Conservation (phyloP, 2,797 vertebrate species). For the Neostethus bicornis region DNA sequence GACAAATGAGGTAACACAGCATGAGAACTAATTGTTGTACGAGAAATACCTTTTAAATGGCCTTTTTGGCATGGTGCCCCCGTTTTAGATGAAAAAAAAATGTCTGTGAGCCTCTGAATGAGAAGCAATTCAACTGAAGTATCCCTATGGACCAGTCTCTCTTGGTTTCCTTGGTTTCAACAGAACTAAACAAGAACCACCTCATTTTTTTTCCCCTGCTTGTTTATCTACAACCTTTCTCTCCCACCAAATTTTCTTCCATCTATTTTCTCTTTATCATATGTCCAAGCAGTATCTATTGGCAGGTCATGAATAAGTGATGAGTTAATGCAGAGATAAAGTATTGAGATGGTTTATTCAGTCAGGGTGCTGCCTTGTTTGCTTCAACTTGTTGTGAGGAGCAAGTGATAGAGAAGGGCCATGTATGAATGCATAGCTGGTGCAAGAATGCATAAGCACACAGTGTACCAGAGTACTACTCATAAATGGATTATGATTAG, state of each 20-base stretch:
- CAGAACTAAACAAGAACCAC: slow-evolving; percentile 20
- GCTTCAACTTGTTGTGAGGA: slow-evolving; percentile 23
- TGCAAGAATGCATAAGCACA: neutral
- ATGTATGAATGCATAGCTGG: neutral
- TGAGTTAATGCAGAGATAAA: slow-evolving; percentile 70
- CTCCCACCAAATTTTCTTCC: slow-evolving; percentile 4
- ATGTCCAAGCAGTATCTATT: slow-evolving; percentile 50
- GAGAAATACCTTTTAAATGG: slow-evolving; percentile 63
- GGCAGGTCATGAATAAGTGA: slow-evolving; percentile 63
- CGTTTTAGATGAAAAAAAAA: slow-evolving; percentile 53
- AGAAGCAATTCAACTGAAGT: slow-evolving; percentile 52
- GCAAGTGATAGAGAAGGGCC: slow-evolving; percentile 21
- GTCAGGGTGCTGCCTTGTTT: slow-evolving; percentile 26
- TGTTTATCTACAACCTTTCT: no score
- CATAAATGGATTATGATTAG: slow-evolving; percentile 38
- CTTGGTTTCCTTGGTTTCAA: slow-evolving; percentile 22
- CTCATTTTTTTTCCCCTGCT: slow-evolving; percentile 36
- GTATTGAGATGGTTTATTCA: slow-evolving; percentile 73
- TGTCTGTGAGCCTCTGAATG: slow-evolving; percentile 26
- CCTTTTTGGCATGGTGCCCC: slow-evolving; percentile 52
- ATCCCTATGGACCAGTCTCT: slow-evolving; percentile 31
- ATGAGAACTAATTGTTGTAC: slow-evolving; percentile 59
- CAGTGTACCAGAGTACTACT: slow-evolving; percentile 16
- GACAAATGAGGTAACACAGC: slow-evolving; percentile 49
- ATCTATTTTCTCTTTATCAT: slow-evolving; percentile 15